A percentile compares a stretch with the other conserved stretches of the same genome.
These are phyloP conservation scores for Metallyticus violacea DNA, from an alignment of 2,888 invertebrate genomes.

Conservation along the genomic window DNA sequence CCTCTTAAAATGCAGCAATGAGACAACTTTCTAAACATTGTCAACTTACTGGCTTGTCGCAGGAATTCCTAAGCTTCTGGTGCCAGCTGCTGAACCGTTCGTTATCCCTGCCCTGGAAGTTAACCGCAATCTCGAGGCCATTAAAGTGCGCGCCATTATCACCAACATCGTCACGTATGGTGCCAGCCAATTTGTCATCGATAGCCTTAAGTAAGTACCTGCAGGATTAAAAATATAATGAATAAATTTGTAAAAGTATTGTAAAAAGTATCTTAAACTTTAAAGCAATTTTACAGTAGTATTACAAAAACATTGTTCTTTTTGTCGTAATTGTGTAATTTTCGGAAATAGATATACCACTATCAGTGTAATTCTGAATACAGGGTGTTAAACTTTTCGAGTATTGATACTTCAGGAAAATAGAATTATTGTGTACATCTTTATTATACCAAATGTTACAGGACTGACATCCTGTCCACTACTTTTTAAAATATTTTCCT, in stretches of 20 bases:
- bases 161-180: conserved; percentile 39
- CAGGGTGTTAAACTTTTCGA: no score
- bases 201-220: conserved; percentile 44
- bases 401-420: no score
- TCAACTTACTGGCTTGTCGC: no score
- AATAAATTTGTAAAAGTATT: background rate
- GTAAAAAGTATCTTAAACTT: background rate
- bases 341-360: no score
- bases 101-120: conserved; percentile 43
- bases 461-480: no score
- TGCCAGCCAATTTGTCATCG: conserved; percentile 40
- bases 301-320: background rate
- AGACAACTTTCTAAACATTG: no score
- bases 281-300: background rate
- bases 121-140: conserved; percentile 32
- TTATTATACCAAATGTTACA: no score
- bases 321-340: no score
- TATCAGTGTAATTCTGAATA: no score
- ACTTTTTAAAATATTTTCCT: no score
- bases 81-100: conserved; percentile 64
- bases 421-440: no score
- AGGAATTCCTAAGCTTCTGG: conserved; percentile 67
- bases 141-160: conserved; percentile 39
- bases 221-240: background rate
- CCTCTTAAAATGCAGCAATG: no score